These are phyloP conservation scores for Calycopis cecrops DNA, from an alignment of 1,140 invertebrate genomes.

Conservation along the genomic window DNA sequence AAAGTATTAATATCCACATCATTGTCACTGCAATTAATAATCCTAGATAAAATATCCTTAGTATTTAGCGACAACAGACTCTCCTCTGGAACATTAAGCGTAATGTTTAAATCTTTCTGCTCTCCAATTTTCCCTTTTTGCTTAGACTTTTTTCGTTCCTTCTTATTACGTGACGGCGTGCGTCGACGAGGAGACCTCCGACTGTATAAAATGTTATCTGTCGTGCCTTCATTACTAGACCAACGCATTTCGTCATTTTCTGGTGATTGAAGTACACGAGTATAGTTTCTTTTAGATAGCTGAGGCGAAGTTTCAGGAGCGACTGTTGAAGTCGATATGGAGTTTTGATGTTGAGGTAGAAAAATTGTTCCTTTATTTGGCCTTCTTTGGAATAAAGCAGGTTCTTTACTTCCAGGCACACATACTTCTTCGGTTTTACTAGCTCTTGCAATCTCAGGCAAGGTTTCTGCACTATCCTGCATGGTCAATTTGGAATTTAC, in stretches of 20 bases:
- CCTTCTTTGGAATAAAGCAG: conserved; percentile 59
- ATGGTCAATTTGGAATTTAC: conserved; percentile 29
- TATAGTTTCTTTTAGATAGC: conserved; percentile 45
- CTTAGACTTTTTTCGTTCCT: conserved; percentile 48
- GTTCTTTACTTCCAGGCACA: conserved; percentile 53
- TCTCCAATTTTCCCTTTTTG: conserved; percentile 27
- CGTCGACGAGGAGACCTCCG: conserved; percentile 36
- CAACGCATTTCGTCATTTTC: conserved; percentile 36
- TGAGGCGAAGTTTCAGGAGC: conserved; percentile 21
- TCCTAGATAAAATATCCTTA: conserved; percentile 59
- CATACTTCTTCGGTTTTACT: conserved; percentile 44
- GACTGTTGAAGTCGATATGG: neutral
- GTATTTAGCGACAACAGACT: conserved; percentile 58
- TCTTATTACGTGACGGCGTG: conserved; percentile 42
- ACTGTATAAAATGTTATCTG: conserved; percentile 42
- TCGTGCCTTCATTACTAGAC: conserved; percentile 20
- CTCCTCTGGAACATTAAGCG: conserved; percentile 59
- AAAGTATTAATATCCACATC: conserved; percentile 64
- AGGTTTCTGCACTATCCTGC: conserved; percentile 33
- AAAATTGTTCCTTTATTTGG: conserved; percentile 33
- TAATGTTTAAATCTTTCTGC: conserved; percentile 57
- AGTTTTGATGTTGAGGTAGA: conserved; percentile 25
- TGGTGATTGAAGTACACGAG: conserved; percentile 56
- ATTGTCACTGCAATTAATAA: conserved; percentile 57
- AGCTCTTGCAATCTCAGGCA: conserved; percentile 54